A percentile compares a stretch with the other conserved stretches of the same genome.
These are phyloP conservation scores for Discoglossus pictus DNA, from an alignment of 2,797 vertebrate species.

Conservation along the genomic window DNA sequence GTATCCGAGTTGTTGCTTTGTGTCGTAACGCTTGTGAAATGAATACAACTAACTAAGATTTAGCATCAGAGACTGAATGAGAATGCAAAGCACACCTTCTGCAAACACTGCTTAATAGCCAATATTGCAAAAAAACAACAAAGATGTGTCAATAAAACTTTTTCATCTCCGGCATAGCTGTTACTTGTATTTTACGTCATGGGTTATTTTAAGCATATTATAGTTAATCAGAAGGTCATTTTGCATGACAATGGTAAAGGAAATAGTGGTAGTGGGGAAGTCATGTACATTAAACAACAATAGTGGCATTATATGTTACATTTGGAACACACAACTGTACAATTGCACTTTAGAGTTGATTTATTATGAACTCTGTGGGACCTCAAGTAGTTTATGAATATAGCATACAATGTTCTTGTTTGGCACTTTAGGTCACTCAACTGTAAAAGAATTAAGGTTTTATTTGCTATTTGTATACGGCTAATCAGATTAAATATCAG, in stretches of 20 bases:
- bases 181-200: constrained; percentile 9
- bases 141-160: not conserved
- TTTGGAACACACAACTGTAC: constrained; percentile 16
- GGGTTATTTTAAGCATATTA: constrained; percentile 13
- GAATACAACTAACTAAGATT: constrained; percentile 7
- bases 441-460: too few species aligned
- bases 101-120: constrained; percentile 37
- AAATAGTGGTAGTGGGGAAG: not conserved
- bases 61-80: constrained; percentile 19
- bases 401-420: too few species aligned
- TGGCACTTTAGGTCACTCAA: too few species aligned
- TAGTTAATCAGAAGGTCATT: not conserved
- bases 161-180: not conserved
- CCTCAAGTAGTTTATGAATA: too few species aligned
- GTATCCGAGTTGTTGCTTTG: too few species aligned
- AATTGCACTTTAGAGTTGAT: not conserved
- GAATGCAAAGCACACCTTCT: constrained; percentile 34
- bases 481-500: too few species aligned
- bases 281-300: constrained; percentile 5
- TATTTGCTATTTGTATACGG: too few species aligned
- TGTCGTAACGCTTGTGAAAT: constrained; percentile 2
- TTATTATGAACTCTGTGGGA: too few species aligned
- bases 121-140: constrained; percentile 26
- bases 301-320: constrained; percentile 10
- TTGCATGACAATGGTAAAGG: not conserved